Base-by-base conservation (phyloP, 2,888 invertebrate genomes). In the Andrena bucephala region DNA sequence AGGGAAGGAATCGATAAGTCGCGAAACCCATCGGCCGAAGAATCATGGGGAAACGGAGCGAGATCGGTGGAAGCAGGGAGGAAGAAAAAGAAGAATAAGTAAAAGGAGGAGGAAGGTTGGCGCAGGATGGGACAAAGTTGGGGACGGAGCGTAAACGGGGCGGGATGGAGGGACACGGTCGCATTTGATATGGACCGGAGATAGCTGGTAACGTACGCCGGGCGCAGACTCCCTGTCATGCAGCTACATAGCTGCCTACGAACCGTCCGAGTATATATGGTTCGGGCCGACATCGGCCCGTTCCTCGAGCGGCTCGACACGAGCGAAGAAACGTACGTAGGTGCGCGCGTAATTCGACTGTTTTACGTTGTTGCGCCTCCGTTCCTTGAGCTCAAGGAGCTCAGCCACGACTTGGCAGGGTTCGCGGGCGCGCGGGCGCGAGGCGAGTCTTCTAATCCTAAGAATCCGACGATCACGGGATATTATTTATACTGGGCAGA, bases 111-210 rank as follows among this genome's bases (percentile, higher is more conserved):
- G 65, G 10, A 67, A 57, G 62, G 71, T 50, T 20, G 66, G 62
- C 65, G 29, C 65, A 54, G 66, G 73, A 77, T 62, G 24, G 50
- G 24, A 52, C 20, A 63, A 62, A 31, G 67, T 36, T 60, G 69
- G 62, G 52, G 50, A 62, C 48, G 67, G 73, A 77, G 77, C 66
- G 83, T 77, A 72, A 77, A 77, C 78, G 82, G 81, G 79, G 74
- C 70, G 77, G 77, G 82, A 84, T 87, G 83, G 86, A 89, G 89
- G 91, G 90, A 91, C 90, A 89, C 86, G 90, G 90, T 90, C 90
- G 91, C 91, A 93, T 93, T 93, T 93, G 93, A 93, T 93, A 93
- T 93, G 93, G 93, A 92, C 91, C 91, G 88, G 81, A 93, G 93
- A 93, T 93, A 93, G 89, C 91, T 88, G 91, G 92, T 93, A 93